phyloP scores from a whole-genome alignment of 2,888 invertebrate species.

The Cosmia trapezina region DNA sequence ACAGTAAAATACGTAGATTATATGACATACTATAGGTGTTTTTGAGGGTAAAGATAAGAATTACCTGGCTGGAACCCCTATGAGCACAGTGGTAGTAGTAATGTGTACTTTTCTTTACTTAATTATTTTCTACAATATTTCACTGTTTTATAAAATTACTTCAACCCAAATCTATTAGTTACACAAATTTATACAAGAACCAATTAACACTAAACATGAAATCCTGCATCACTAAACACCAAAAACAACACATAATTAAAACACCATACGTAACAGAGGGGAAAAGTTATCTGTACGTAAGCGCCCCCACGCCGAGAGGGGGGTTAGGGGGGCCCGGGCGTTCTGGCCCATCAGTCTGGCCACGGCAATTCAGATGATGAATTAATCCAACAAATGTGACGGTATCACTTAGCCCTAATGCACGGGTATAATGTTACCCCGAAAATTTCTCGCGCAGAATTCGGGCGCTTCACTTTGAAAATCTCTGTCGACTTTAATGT shows the following conservation, averaged over 20 bases:
- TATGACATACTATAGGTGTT: not conserved
- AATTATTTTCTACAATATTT: not conserved
- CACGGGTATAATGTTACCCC: constrained; percentile 90
- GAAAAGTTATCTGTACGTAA: constrained; percentile 76
- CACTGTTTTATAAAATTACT: not conserved
- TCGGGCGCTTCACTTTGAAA: constrained; percentile 76
- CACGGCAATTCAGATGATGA: constrained; percentile 91
- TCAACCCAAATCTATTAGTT: not conserved
- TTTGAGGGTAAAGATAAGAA: not conserved
- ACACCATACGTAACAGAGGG: constrained; percentile 81
- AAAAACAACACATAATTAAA: constrained; percentile 81
- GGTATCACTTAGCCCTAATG: constrained; percentile 91
- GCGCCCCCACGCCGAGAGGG: constrained; percentile 65
- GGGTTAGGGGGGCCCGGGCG: constrained; percentile 72
- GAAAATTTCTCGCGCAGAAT: constrained; percentile 80
- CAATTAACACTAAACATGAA: constrained; percentile 36
- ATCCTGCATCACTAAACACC: constrained; percentile 60
- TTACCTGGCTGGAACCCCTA: not conserved
- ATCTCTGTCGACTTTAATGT: constrained; percentile 78
- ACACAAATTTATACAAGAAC: constrained; percentile 1
- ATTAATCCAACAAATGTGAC: constrained; percentile 91
- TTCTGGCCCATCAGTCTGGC: constrained; percentile 90
- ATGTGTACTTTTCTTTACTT: too few species aligned
- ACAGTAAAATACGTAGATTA: too few species aligned
- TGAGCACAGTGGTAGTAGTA: too few species aligned